A percentile compares a stretch with the other conserved stretches of the same genome.
Evolutionary conservation across 2,888 invertebrate species (phyloP).

Genomic region (Calliopum simillimum): DNA sequence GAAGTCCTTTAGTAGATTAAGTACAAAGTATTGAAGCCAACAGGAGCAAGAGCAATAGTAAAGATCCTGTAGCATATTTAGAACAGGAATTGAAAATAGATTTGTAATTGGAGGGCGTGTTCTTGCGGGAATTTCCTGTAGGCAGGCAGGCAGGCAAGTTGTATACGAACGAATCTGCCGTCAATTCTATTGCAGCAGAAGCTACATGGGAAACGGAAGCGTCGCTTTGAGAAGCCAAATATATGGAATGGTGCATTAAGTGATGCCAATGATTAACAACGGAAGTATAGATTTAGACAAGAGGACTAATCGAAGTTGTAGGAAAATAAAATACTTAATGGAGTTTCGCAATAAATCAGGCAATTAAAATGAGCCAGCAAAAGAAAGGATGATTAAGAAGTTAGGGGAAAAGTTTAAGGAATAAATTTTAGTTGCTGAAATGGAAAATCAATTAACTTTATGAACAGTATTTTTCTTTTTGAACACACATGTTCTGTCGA

Average conservation of each 20-base stretch:
- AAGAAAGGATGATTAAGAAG: no score
- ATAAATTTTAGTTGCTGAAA: no score
- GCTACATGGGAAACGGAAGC: constrained; percentile 30
- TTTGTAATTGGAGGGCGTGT: constrained; percentile 66
- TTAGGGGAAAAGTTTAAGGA: no score
- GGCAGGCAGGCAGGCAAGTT: constrained; percentile 1
- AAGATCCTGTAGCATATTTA: not conserved
- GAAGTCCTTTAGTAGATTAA: constrained; percentile 66
- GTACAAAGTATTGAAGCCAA: constrained; percentile 46
- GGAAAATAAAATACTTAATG: constrained; percentile 38
- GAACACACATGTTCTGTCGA: not conserved
- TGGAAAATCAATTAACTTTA: no score
- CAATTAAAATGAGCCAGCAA: constrained; percentile 32
- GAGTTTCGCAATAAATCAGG: constrained; percentile 43
- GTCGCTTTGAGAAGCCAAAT: not conserved
- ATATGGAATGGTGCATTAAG: constrained; percentile 62
- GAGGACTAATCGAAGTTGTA: constrained; percentile 55
- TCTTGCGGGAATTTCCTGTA: constrained; percentile 42
- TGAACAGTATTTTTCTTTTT: no score
- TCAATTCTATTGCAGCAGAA: constrained; percentile 9
- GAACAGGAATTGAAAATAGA: constrained; percentile 51
- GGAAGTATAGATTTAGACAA: constrained; percentile 63
- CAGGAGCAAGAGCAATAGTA: not conserved
- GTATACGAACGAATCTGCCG: constrained; percentile 2
- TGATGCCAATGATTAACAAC: constrained; percentile 66